These are phyloP conservation scores for Drosophila kuntzei DNA, from an alignment of 2,888 invertebrate species.

Conservation along the genomic window DNA sequence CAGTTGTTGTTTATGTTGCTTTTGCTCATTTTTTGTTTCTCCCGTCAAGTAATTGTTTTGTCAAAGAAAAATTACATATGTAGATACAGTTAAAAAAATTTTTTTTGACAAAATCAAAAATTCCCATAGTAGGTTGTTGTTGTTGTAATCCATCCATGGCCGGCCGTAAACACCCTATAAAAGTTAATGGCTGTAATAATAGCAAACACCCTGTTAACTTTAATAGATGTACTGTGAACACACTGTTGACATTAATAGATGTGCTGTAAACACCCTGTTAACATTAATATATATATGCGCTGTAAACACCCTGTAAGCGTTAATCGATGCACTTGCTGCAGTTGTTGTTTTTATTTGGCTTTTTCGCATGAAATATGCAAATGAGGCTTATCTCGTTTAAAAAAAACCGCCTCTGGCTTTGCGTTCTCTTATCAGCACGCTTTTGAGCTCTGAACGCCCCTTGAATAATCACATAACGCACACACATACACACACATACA, in stretches of 20 bases:
- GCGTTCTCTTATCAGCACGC: conserved; percentile 55
- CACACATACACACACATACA: conserved; percentile 6
- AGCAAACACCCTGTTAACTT: too few relatives aligned
- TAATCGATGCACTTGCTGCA: conserved; percentile 18
- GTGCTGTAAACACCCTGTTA: not conserved
- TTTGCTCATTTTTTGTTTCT: not conserved
- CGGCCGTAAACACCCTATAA: too few relatives aligned
- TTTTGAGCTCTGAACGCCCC: conserved; percentile 32
- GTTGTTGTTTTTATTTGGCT: conserved; percentile 3
- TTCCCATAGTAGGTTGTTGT: too few relatives aligned
- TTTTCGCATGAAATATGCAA: conserved; percentile 18
- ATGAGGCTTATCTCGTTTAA: conserved; percentile 22
- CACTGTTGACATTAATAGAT: not conserved
- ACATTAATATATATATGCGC: not conserved
- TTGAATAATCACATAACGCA: conserved; percentile 8
- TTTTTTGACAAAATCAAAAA: too few relatives aligned
- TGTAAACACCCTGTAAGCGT: conserved; percentile 27
- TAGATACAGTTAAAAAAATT: too few relatives aligned
- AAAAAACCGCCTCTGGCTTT: conserved; percentile 14
- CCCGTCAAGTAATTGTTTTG: not conserved
- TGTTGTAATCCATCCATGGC: too few relatives aligned
- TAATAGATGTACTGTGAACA: not conserved
- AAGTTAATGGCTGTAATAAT: too few relatives aligned
- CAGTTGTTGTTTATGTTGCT: not conserved
- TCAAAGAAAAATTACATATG: not conserved